Percentiles rank a stretch among this genome's conserved stretches.
Evolutionary conservation across 1,140 invertebrate species (phyloP).

Genomic region (Temnothorax curvispinosus): DNA sequence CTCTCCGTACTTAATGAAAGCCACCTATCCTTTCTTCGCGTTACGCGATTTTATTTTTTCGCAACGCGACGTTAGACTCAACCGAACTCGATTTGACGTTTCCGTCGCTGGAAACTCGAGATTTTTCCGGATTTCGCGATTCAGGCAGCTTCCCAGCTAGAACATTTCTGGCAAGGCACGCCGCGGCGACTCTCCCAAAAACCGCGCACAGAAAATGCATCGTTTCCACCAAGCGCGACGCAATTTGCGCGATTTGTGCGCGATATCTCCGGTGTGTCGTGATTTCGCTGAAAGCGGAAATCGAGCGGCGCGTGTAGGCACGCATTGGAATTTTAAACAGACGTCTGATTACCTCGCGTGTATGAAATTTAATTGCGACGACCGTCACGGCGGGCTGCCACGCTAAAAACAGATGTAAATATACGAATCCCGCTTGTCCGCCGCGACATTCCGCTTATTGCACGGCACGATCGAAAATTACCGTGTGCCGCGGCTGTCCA

Average conservation of each 20-base stretch:
- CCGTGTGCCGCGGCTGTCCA: constrained; percentile 1
- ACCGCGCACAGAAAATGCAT: background rate
- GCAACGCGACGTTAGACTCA: background rate
- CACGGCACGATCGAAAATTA: constrained; percentile 24
- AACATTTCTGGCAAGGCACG: background rate
- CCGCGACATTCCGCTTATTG: constrained; percentile 26
- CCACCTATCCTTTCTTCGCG: background rate
- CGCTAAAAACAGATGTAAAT: constrained; percentile 47
- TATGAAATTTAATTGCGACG: constrained; percentile 60
- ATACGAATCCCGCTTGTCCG: background rate
- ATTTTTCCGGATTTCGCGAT: background rate
- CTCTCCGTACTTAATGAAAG: background rate
- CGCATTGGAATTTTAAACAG: constrained; percentile 54
- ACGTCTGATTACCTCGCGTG: constrained; percentile 36
- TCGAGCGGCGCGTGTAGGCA: background rate
- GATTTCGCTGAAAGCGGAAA: constrained; percentile 35
- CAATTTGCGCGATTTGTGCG: background rate
- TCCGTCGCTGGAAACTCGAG: background rate
- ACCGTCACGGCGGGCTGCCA: constrained; percentile 39
- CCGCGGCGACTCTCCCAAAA: background rate
- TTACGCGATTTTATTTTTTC: constrained; percentile 26
- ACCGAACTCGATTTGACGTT: background rate
- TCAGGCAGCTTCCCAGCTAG: background rate
- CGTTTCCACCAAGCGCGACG: background rate
- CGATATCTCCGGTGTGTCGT: background rate